phyloP scores from a whole-genome alignment of 1,140 invertebrate genomes.

The Drosophila obscura region DNA sequence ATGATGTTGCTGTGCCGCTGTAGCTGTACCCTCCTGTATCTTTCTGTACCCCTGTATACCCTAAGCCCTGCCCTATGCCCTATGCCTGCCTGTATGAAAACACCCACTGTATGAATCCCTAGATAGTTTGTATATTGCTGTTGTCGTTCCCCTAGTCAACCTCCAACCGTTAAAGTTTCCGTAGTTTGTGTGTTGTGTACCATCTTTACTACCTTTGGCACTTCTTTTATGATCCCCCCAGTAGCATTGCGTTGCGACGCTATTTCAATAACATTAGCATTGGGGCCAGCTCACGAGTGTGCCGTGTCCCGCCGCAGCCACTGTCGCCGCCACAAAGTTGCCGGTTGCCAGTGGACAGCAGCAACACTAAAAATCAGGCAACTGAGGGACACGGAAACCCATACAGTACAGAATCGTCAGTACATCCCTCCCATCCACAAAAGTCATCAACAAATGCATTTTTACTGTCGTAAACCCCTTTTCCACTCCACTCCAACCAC shows the following conservation, averaged over 20 bases:
- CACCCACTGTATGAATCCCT: constrained; percentile 2
- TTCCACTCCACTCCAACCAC: no score
- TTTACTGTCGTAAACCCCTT: constrained; percentile 13
- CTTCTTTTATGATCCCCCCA: constrained; percentile 74
- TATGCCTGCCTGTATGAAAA: no score
- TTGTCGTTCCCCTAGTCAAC: constrained; percentile 39
- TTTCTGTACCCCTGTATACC: neutral
- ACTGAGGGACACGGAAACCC: constrained; percentile 31
- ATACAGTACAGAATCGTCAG: constrained; percentile 8
- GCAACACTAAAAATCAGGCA: constrained; percentile 54
- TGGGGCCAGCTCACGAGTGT: constrained; percentile 15
- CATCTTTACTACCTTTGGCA: constrained; percentile 65
- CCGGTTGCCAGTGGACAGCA: constrained; percentile 33
- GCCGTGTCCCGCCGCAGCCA: constrained; percentile 21
- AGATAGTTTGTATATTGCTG: constrained; percentile 57
- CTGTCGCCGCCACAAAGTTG: constrained; percentile 40
- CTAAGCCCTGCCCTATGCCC: neutral
- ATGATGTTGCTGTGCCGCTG: constrained; percentile 27
- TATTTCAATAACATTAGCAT: constrained; percentile 77
- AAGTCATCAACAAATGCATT: constrained; percentile 54
- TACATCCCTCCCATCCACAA: constrained; percentile 23
- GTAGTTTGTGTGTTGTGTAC: constrained; percentile 59
- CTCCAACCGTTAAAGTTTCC: constrained; percentile 37
- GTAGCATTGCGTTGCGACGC: constrained; percentile 47
- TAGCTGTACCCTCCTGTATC: constrained; percentile 10